Evolutionary conservation across 2,113 vertebrate genomes (phyloP), one percentile per base, ranked within the genome.

Genomic region (Corythornis cristatus): DNA sequence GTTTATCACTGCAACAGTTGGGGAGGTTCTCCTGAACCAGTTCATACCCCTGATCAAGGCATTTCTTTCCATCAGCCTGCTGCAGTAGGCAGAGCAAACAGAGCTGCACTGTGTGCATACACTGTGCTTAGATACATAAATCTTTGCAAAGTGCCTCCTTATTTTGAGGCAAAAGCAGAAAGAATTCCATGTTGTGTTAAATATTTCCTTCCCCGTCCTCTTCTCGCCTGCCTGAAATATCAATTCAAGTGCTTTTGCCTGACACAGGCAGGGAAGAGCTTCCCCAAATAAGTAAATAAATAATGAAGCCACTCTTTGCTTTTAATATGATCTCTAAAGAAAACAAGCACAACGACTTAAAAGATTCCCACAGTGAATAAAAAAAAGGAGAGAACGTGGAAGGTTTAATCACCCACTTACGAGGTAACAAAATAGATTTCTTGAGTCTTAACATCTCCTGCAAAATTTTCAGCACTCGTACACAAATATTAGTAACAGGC

Each of bases 61-160:
- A 58, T 35, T 86, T 57, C 90, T 94, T 68, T 37, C 23, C 78
- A 84, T 68, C 78, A 83, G 68, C 54, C 74, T 84, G 66, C 86
- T 93, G 95, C 89, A 75, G 81, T 6, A 57, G 20, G 58, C 81
- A 84, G 92, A 96, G 93, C 93, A 90, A 95, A 33, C 31, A 51
- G 28, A 72, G 67, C 91, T 83, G 64, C 42, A 62, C 37, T 2
- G 0, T 45, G 31, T 50, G 73, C 73, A 76, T 11, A 50, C 88
- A 79, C 43, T 1, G 61, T 26, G 23, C 42, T 88, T 46, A 60
- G 58, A 86, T n/a, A 65, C 50, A 95, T 76, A 93, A 86, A 89
- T 79, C 77, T 77, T 15, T 20, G 75, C 42, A 75, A 92, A 94
- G 86, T 73, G 83, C 28, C 37, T 93, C 81, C 86, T 72, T 61